Evolutionary conservation across 2,888 invertebrate species (phyloP), one percentile per base, ranked within the genome.

Genomic region (Priocnemis perturbator): DNA sequence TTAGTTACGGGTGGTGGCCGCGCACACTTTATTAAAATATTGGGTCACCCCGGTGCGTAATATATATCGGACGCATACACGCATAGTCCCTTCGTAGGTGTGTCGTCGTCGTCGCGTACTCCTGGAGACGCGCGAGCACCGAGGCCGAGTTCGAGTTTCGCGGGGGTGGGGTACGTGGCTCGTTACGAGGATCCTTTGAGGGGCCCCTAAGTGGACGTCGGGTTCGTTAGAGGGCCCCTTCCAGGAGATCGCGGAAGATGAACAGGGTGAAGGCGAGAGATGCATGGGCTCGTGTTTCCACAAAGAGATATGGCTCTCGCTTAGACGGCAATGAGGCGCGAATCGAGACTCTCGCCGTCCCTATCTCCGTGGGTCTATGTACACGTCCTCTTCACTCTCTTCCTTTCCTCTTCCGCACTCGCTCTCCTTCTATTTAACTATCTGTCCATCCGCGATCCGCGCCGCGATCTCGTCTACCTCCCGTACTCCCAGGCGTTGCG

Each of bases 1-100:
- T 87, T 86, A 84, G 86, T 85, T 84, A 86, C 84, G 83, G 77
- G 74, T 79, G 76, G 83, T 79, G 81, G 81, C 73, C 74, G 67
- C 74, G 67, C 50, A 78, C 72, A 81, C 80, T 85, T 87, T 86
- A 87, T 88, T 87, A 86, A 88, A 88, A 86, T 87, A 88, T 87
- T 85, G 80, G 87, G 84, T 85, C 87, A 64, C 67, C 76, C 78
- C 58, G 55, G 60, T 67, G 67, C 69, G 76, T 76, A 78, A 82
- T 83, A 77, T 79, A 81, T 50, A 57, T 77, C 69, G 76, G 56
- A 70, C n/a, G 50, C 19, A 19, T n/a, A 19, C 50, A n/a, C 15
- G 50, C 9, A 17, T n/a, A n/a, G 14, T 71, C 19, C 20, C 14
- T 9, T 15, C 37, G 37, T 37, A 37, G 37, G 37, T 37, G 26